Percentiles rank a stretch among this genome's conserved stretches.
Conservation (phyloP, 2,888 invertebrate species). For the Parasteatoda lunata region DNA sequence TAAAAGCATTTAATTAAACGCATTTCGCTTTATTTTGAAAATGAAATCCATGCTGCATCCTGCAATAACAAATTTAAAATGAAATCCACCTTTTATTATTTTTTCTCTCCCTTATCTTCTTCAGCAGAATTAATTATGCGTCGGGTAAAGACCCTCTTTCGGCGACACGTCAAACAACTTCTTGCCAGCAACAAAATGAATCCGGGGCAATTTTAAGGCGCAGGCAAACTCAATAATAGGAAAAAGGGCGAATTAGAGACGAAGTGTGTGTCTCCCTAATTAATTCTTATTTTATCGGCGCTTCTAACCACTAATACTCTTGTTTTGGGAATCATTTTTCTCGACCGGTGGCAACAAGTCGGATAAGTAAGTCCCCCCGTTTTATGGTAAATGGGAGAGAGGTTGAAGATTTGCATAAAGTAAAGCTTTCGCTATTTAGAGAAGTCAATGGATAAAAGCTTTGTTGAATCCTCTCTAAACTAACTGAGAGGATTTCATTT, state of each 20-base stretch:
- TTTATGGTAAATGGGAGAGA: not conserved
- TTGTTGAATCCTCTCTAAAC: slow-evolving; percentile 21
- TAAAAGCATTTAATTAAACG: too few relatives aligned
- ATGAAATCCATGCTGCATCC: not conserved
- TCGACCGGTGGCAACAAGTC: slow-evolving; percentile 53
- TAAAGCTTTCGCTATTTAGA: slow-evolving; percentile 35
- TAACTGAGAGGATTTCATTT: too few relatives aligned
- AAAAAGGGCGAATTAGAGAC: slow-evolving; percentile 22
- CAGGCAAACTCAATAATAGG: not conserved
- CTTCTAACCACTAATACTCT: slow-evolving; percentile 54
- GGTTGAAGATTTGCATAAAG: slow-evolving; percentile 61
- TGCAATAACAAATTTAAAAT: slow-evolving; percentile 22
- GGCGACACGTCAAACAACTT: slow-evolving; percentile 31
- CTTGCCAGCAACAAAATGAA: not conserved
- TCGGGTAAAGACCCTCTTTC: not conserved
- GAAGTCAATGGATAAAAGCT: slow-evolving; percentile 66
- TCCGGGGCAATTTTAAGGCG: not conserved
- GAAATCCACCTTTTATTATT: slow-evolving; percentile 39
- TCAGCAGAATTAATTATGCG: slow-evolving; percentile 44
- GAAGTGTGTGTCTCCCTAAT: slow-evolving; percentile 44
- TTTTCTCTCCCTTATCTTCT: not conserved
- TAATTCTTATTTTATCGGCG: slow-evolving; percentile 66
- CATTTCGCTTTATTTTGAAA: too few relatives aligned
- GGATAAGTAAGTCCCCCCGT: slow-evolving; percentile 63
- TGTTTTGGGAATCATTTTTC: slow-evolving; percentile 53